Evolutionary conservation across 2,888 invertebrate genomes (phyloP).

Genomic region (Stenotaenia linearis): DNA sequence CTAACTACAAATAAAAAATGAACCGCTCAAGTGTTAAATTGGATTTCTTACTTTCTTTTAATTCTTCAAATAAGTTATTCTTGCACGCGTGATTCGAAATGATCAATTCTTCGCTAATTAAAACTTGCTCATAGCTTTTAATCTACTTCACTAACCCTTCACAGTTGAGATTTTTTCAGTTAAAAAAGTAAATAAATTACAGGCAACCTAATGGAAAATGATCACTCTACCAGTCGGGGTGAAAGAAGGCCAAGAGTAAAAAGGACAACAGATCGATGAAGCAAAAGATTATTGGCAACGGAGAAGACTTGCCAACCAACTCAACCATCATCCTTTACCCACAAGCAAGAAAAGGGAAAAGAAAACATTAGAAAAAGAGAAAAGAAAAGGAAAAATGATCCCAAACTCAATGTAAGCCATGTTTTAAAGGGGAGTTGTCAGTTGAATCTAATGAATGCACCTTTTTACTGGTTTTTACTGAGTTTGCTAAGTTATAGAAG

Average conservation of each 20-base stretch:
- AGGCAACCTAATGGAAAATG: conserved; percentile 1
- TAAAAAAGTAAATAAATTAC: background rate
- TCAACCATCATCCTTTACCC: background rate
- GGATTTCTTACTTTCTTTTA: no score
- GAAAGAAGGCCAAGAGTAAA: background rate
- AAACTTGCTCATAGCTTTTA: background rate
- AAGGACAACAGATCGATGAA: conserved; percentile 19
- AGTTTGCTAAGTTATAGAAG: no score
- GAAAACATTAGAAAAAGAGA: background rate
- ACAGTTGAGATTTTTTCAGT: background rate
- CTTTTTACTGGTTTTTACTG: background rate
- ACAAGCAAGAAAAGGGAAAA: background rate
- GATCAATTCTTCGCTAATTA: background rate
- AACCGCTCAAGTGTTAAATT: no score
- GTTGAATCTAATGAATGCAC: background rate
- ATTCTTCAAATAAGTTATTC: no score
- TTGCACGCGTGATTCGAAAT: background rate
- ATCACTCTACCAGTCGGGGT: conserved; percentile 6
- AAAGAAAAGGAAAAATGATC: background rate
- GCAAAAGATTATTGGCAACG: conserved; percentile 4
- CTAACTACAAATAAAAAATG: no score
- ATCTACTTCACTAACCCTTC: background rate
- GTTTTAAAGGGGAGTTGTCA: background rate
- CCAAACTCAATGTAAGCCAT: background rate
- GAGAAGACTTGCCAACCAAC: conserved; percentile 3